Conservation (phyloP, 2,888 invertebrate genomes). For the Heliconius ismenius region DNA sequence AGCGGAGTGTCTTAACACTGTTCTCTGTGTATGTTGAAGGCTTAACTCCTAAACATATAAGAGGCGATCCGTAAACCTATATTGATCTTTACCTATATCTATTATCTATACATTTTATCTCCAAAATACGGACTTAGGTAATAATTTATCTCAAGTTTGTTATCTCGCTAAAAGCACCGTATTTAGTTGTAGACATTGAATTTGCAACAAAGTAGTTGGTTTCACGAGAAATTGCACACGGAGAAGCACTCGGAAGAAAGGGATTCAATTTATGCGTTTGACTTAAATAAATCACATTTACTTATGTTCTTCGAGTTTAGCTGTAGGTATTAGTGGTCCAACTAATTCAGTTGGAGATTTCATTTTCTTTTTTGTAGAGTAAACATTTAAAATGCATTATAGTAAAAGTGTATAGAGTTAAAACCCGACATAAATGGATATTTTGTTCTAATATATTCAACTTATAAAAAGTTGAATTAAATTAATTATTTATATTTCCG, state of each 20-base stretch:
- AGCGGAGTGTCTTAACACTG: neutral
- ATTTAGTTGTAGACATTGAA: constrained; percentile 40
- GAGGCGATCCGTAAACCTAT: too few species aligned
- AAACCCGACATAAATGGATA: too few species aligned
- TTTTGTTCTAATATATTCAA: too few species aligned
- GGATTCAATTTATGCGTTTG: constrained; percentile 30
- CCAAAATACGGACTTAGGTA: neutral
- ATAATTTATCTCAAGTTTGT: constrained; percentile 9
- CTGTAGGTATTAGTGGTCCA: neutral
- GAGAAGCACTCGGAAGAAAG: constrained; percentile 20
- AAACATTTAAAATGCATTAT: too few species aligned
- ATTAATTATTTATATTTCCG: neutral
- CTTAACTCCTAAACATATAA: too few species aligned
- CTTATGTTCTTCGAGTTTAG: constrained; percentile 1
- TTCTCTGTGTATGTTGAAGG: neutral
- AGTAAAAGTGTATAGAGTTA: too few species aligned
- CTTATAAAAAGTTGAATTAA: too few species aligned
- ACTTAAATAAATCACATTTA: constrained; percentile 16
- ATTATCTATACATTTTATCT: neutral
- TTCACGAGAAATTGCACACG: constrained; percentile 44
- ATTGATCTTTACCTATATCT: neutral
- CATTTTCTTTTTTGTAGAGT: too few species aligned
- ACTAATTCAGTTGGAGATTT: neutral
- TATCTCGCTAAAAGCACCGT: constrained; percentile 19
- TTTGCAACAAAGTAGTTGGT: constrained; percentile 42